phyloP scores from a whole-genome alignment of 2,797 vertebrate genomes.

The Sus cebifrons region DNA sequence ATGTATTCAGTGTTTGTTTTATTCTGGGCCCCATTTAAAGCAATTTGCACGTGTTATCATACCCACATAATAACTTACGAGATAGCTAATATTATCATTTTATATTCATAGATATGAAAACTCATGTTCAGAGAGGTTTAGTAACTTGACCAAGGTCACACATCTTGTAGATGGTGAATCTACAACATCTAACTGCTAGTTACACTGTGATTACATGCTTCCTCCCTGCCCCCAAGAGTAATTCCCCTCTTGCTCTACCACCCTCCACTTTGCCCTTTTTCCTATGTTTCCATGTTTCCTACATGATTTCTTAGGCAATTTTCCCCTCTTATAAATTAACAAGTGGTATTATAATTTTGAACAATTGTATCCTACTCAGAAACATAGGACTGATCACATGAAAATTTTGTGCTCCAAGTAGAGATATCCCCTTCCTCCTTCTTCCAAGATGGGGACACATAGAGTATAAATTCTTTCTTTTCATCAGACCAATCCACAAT shows the following conservation, averaged over 20 bases:
- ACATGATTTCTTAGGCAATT: background rate
- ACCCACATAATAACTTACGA: background rate
- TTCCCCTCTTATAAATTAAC: background rate
- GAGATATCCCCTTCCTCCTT: background rate
- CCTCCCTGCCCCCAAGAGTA: background rate
- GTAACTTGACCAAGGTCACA: background rate
- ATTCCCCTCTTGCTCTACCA: background rate
- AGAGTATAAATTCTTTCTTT: background rate
- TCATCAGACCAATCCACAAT: background rate
- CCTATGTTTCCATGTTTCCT: background rate
- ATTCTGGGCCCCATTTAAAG: background rate
- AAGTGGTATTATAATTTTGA: background rate
- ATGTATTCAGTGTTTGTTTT: constrained; percentile 5
- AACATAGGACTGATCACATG: background rate
- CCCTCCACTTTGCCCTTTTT: background rate
- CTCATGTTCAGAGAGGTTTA: background rate
- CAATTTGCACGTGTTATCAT: background rate
- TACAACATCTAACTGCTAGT: background rate
- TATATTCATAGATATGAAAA: constrained; percentile 35
- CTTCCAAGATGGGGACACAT: background rate
- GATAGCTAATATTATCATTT: background rate
- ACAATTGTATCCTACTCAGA: background rate
- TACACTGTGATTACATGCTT: background rate
- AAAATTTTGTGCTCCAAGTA: background rate
- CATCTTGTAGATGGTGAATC: background rate